Conservation (phyloP, 2,113 vertebrate genomes). For the Chionomys nivalis region DNA sequence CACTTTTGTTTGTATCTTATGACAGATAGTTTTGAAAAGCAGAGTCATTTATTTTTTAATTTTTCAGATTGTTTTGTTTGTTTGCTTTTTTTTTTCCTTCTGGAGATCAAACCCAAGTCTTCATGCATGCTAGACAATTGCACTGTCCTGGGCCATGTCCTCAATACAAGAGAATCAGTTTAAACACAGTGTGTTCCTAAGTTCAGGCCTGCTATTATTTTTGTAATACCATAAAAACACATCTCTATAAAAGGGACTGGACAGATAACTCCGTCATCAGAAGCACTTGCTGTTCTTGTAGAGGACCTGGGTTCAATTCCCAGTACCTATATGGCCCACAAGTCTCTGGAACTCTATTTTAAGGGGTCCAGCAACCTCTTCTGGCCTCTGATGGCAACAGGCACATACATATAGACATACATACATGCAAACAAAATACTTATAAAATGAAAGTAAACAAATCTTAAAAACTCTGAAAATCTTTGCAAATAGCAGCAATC, state of each 20-base stretch:
- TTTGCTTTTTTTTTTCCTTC: neutral
- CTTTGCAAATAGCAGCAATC: neutral
- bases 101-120: neutral
- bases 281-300: neutral
- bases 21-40: neutral
- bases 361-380: neutral
- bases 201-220: neutral
- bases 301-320: too few species aligned
- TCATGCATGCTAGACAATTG: neutral
- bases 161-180: neutral
- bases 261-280: neutral
- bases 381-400: neutral
- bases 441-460: neutral
- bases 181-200: neutral
- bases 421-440: neutral
- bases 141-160: neutral
- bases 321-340: neutral
- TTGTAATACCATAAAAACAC: neutral
- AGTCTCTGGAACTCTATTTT: neutral
- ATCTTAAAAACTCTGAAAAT: neutral
- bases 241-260: neutral
- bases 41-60: neutral
- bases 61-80: neutral
- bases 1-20: neutral
- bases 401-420: neutral